Percentiles rank a stretch among this genome's conserved stretches.
Evolutionary conservation across 2,888 invertebrate species (phyloP).

Genomic region (Camptogramma bilineatum): DNA sequence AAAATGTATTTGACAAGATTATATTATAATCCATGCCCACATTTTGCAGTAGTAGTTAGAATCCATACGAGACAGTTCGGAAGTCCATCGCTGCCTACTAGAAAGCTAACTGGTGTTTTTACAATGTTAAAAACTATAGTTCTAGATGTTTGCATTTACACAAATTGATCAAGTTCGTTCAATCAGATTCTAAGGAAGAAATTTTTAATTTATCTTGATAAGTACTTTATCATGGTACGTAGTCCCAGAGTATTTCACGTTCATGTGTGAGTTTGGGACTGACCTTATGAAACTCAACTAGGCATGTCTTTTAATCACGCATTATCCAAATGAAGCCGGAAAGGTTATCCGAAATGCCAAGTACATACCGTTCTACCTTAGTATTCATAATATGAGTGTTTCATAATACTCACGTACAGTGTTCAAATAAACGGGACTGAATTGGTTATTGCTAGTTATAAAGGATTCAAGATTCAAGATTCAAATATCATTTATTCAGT

Average conservation of each 20-base stretch:
- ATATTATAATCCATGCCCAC: too few species aligned
- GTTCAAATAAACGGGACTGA: not conserved
- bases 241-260: not conserved
- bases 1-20: too few species aligned
- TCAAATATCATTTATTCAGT: too few species aligned
- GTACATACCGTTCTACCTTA: constrained; percentile 17
- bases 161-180: too few species aligned
- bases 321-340: constrained; percentile 39
- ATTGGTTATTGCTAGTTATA: not conserved
- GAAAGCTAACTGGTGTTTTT: too few species aligned
- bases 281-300: constrained; percentile 48
- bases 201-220: not conserved
- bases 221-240: not conserved
- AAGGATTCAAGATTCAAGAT: too few species aligned
- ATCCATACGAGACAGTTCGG: too few species aligned
- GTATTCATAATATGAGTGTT: not conserved
- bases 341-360: constrained; percentile 29
- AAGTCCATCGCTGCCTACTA: too few species aligned
- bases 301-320: constrained; percentile 43
- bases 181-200: not conserved
- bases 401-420: not conserved
- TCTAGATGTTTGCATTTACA: too few species aligned
- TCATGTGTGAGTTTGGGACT: constrained; percentile 28
- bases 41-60: too few species aligned
- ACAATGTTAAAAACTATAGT: too few species aligned